A percentile compares a stretch with the other conserved stretches of the same genome.
Conservation (phyloP, 1,140 invertebrate genomes). For the Tribolium madens region DNA sequence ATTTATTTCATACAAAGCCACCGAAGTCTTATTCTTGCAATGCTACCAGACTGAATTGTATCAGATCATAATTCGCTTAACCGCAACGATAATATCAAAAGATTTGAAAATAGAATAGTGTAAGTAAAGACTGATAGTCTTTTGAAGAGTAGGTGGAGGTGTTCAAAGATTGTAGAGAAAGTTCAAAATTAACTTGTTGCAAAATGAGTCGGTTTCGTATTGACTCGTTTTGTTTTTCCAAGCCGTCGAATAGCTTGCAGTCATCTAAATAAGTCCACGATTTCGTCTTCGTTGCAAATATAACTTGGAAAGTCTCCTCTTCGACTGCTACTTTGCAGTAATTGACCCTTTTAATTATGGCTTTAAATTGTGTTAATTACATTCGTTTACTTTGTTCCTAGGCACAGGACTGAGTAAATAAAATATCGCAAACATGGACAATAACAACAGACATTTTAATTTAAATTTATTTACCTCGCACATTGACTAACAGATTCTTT, state of each 20-base stretch:
- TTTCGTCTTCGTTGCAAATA: neutral
- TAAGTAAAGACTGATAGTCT: neutral
- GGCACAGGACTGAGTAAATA: neutral
- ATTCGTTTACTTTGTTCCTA: neutral
- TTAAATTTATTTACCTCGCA: neutral
- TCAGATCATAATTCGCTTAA: constrained; percentile 14
- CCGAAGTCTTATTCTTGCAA: constrained; percentile 9
- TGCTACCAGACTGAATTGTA: constrained; percentile 7
- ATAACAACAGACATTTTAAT: neutral
- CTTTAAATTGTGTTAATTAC: neutral
- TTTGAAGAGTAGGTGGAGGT: neutral
- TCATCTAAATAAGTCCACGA: neutral
- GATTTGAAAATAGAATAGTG: neutral
- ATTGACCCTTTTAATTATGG: neutral
- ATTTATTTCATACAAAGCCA: constrained; percentile 11
- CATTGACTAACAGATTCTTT: too few relatives aligned
- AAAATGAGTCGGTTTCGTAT: constrained; percentile 1
- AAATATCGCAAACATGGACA: neutral
- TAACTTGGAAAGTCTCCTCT: too few relatives aligned
- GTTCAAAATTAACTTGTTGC: constrained; percentile 30
- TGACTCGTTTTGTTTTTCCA: constrained; percentile 27
- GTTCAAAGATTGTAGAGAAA: neutral
- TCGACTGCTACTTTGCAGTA: neutral
- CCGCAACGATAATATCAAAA: constrained; percentile 12
- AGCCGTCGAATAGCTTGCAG: neutral